These are phyloP conservation scores for Fissipunctia ypsillon DNA, from an alignment of 2,888 invertebrate species.

Conservation along the genomic window DNA sequence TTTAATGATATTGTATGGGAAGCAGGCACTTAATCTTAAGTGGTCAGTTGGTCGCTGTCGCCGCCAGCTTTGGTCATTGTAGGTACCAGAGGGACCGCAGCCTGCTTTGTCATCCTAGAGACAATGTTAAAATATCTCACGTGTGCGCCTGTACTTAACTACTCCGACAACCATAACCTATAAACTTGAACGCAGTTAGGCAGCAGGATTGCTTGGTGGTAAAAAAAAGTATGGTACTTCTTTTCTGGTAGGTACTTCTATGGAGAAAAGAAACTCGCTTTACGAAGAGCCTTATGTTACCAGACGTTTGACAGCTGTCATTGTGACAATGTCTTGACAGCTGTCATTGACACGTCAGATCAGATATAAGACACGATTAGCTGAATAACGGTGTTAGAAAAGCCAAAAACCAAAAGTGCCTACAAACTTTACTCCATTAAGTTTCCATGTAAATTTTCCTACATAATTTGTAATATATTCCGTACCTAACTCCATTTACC, in stretches of 20 bases:
- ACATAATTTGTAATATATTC: slow-evolving; percentile 14
- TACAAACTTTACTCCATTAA: neutral
- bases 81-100: neutral
- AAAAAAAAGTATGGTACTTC: neutral
- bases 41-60: neutral
- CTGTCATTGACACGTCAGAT: too few relatives aligned
- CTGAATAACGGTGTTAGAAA: too few relatives aligned
- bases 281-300: neutral
- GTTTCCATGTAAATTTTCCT: slow-evolving; percentile 1
- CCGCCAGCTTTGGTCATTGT: neutral
- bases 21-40: neutral
- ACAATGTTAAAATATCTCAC: too few relatives aligned
- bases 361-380: too few relatives aligned
- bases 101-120: neutral
- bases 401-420: too few relatives aligned
- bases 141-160: neutral
- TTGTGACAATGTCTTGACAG: too few relatives aligned
- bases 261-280: too few relatives aligned
- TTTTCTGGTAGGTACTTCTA: too few relatives aligned
- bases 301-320: too few relatives aligned
- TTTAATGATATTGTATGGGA: neutral
- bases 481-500: slow-evolving; percentile 10
- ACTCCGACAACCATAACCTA: too few relatives aligned
- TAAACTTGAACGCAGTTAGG: neutral
- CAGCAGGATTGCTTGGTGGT: neutral